phyloP scores from a whole-genome alignment of 2,113 vertebrate species.

The Lophotis ruficrista region DNA sequence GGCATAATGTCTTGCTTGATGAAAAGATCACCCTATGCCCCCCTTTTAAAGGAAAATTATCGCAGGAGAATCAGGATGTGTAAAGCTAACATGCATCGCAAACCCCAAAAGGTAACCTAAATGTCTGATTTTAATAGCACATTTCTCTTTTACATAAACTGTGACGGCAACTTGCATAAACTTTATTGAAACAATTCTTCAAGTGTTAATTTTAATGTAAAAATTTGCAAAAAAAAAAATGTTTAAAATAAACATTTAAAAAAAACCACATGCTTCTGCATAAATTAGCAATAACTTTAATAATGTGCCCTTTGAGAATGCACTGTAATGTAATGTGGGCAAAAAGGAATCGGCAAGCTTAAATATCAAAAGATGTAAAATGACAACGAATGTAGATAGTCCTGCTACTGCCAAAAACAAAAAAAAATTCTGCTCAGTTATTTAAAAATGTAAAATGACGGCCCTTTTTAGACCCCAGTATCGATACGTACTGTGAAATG shows the following conservation, averaged over 20 bases:
- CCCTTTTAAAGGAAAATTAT: constrained; percentile 96
- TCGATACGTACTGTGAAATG: constrained; percentile 64
- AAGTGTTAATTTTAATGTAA: constrained; percentile 78
- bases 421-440: constrained; percentile 70
- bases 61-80: constrained; percentile 96
- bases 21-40: constrained; percentile 88
- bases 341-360: constrained; percentile 70
- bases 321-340: constrained; percentile 72
- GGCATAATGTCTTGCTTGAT: constrained; percentile 94
- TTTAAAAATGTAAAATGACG: constrained; percentile 67
- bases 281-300: constrained; percentile 81
- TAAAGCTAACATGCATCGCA: constrained; percentile 97
- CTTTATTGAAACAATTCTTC: constrained; percentile 58
- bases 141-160: constrained; percentile 91
- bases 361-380: constrained; percentile 72
- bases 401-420: constrained; percentile 60
- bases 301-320: constrained; percentile 74
- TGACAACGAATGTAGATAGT: constrained; percentile 65
- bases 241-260: constrained; percentile 77
- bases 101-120: constrained; percentile 95
- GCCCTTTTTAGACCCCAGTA: constrained; percentile 57
- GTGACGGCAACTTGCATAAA: constrained; percentile 84
- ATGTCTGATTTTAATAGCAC: constrained; percentile 94
- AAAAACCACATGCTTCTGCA: constrained; percentile 72
- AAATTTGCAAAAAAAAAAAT: constrained; percentile 69